phyloP scores from a whole-genome alignment of 2,888 invertebrate species.

The Eulithis testata region DNA sequence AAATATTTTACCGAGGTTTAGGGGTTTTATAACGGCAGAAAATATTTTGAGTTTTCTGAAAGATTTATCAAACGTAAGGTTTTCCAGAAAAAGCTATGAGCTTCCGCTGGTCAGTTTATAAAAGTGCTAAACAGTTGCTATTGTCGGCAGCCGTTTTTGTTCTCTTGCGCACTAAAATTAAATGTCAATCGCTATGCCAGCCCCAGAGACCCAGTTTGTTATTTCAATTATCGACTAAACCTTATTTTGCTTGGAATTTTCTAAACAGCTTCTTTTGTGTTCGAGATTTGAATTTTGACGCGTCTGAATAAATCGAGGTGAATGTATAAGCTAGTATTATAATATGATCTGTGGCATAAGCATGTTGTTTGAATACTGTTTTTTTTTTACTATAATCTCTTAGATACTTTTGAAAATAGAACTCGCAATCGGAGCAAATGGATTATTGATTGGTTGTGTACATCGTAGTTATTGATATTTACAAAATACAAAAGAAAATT shows the following conservation, averaged over 20 bases:
- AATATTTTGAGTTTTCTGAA: too few relatives aligned
- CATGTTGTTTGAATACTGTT: too few relatives aligned
- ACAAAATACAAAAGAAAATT: too few relatives aligned
- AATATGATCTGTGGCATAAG: too few relatives aligned
- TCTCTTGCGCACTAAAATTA: constrained; percentile 75
- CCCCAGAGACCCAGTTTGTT: constrained; percentile 65
- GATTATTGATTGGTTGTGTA: too few relatives aligned
- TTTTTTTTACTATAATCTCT: too few relatives aligned
- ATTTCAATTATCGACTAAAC: constrained; percentile 77
- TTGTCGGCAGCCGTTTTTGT: constrained; percentile 59
- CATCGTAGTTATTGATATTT: too few relatives aligned
- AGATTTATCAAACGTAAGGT: background rate
- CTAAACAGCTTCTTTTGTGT: constrained; percentile 62
- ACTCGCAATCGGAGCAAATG: too few relatives aligned
- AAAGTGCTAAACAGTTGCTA: constrained; percentile 50
- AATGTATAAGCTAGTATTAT: too few relatives aligned
- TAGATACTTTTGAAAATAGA: too few relatives aligned
- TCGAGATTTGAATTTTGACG: constrained; percentile 46
- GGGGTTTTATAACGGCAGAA: too few relatives aligned
- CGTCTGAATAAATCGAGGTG: constrained; percentile 11
- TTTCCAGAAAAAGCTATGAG: constrained; percentile 22
- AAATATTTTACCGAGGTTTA: too few relatives aligned
- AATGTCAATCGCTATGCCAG: constrained; percentile 77
- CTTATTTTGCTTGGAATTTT: constrained; percentile 63
- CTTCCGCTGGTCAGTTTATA: constrained; percentile 34